Percentiles rank a stretch among this genome's conserved stretches.
phyloP scores from a whole-genome alignment of 2,888 invertebrate species.

The Abrostola triplasia region DNA sequence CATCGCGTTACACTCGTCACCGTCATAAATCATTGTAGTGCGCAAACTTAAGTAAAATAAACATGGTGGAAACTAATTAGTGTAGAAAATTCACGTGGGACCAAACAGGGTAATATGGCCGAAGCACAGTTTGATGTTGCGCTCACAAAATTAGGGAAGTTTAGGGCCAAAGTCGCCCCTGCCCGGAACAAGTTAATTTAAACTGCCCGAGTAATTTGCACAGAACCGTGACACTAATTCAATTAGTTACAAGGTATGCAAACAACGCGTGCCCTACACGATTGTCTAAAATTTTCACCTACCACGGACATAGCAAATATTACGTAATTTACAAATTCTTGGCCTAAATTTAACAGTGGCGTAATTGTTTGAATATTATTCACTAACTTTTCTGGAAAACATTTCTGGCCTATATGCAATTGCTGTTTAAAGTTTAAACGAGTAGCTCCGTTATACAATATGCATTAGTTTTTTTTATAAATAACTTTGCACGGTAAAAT shows the following conservation, averaged over 20 bases:
- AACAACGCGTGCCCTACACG: conserved; percentile 68
- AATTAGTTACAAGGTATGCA: conserved; percentile 83
- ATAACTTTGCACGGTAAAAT: not conserved
- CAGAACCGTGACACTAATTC: conserved; percentile 85
- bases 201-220: conserved; percentile 85
- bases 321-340: conserved; percentile 11
- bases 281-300: conserved; percentile 51
- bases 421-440: not conserved
- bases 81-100: conserved; percentile 87
- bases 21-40: conserved; percentile 81
- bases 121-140: conserved; percentile 87
- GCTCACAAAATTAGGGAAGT: conserved; percentile 87
- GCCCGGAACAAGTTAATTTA: conserved; percentile 86
- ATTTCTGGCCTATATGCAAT: not conserved
- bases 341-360: not conserved
- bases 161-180: conserved; percentile 84
- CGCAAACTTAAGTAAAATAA: conserved; percentile 84
- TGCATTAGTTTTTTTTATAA: not conserved
- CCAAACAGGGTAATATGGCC: conserved; percentile 83
- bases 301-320: conserved; percentile 3
- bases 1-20: conserved; percentile 64
- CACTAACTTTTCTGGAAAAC: not conserved
- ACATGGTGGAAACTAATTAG: conserved; percentile 86
- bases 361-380: not conserved
- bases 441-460: not conserved